Evolutionary conservation across 2,113 vertebrate species (phyloP).

Genomic region (Origma solitaria): DNA sequence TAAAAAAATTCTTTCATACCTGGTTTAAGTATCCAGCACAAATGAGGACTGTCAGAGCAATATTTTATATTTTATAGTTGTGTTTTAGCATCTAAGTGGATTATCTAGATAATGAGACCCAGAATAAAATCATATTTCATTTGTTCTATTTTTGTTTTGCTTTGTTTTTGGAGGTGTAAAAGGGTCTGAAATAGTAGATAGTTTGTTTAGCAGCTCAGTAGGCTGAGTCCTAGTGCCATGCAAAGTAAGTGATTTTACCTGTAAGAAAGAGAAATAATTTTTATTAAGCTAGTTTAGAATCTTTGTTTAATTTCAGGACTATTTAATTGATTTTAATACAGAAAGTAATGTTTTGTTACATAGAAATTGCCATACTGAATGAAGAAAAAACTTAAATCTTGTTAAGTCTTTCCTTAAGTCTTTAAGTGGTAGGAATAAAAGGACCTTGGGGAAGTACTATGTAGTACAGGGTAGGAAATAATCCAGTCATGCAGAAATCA

Average conservation of each 20-base stretch:
- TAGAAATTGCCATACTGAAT: not conserved
- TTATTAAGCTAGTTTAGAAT: not conserved
- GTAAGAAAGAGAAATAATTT: not conserved
- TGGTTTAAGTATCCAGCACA: not conserved
- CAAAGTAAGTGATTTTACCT: not conserved
- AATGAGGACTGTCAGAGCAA: not conserved
- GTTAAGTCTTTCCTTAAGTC: not conserved
- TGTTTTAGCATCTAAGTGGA: not conserved
- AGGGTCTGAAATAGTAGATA: not conserved
- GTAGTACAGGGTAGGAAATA: not conserved
- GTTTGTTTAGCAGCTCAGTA: not conserved
- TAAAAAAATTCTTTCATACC: not conserved
- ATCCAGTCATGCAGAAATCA: not conserved
- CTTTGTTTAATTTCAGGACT: not conserved
- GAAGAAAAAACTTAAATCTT: not conserved
- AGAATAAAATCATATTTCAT: not conserved
- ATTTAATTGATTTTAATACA: not conserved
- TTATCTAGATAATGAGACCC: not conserved
- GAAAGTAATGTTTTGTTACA: not conserved
- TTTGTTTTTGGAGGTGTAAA: not conserved
- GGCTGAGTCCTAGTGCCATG: not conserved
- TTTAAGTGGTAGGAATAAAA: not conserved
- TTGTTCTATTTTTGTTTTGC: not conserved
- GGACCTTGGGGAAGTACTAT: not conserved
- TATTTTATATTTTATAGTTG: not conserved